Percentiles rank a stretch among this genome's conserved stretches.
These are phyloP conservation scores for Tetragnatha montana DNA, from an alignment of 2,888 invertebrate genomes.

Conservation along the genomic window DNA sequence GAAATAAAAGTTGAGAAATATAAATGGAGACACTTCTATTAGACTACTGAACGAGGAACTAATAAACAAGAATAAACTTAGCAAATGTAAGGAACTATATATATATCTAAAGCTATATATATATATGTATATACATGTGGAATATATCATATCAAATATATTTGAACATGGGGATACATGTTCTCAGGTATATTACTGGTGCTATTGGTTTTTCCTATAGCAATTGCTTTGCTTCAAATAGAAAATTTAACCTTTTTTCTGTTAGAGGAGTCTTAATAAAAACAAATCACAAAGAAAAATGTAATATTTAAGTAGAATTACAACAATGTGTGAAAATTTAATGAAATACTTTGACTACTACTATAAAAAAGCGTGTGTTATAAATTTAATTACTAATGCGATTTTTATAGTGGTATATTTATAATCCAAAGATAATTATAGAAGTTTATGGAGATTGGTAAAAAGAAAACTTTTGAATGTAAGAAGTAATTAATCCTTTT, in stretches of 20 bases:
- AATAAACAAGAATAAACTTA: slow-evolving; percentile 53
- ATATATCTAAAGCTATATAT: slow-evolving; percentile 42
- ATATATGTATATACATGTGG: slow-evolving; percentile 52
- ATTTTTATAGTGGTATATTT: background rate
- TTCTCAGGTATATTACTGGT: slow-evolving; percentile 66
- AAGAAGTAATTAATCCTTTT: slow-evolving; percentile 6
- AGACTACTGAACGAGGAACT: slow-evolving; percentile 22
- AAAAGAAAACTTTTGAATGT: background rate
- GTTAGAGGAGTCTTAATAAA: slow-evolving; percentile 1
- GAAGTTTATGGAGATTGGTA: background rate
- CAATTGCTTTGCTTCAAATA: slow-evolving; percentile 21
- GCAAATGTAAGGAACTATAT: slow-evolving; percentile 59
- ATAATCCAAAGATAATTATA: background rate
- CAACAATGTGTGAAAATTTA: background rate
- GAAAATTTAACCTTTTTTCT: slow-evolving; percentile 7
- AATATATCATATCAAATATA: slow-evolving; percentile 65
- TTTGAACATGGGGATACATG: slow-evolving; percentile 46
- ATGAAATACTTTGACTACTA: background rate
- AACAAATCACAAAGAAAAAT: background rate
- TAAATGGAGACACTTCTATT: slow-evolving; percentile 11
- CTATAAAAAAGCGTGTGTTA: background rate
- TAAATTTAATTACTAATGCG: background rate
- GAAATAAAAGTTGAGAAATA: slow-evolving; percentile 10
- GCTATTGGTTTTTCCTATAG: slow-evolving; percentile 63
- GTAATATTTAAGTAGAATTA: background rate